Base-by-base conservation (phyloP, 2,888 invertebrate genomes). In the Amphipyra berbera region DNA sequence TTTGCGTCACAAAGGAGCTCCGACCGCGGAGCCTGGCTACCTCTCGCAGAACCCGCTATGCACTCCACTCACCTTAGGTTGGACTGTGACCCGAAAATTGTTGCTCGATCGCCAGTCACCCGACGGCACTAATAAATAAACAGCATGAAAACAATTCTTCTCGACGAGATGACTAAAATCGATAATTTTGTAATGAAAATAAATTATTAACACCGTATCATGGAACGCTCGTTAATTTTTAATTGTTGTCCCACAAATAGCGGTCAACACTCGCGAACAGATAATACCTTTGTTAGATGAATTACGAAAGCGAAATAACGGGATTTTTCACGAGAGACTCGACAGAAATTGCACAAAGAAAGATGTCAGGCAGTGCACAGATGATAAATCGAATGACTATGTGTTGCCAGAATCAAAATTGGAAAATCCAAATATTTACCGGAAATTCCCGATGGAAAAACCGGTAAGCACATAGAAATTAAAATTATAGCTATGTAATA, bases 261-360 rank as follows among this genome's bases (percentile, higher is more conserved):
- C 84, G 75, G 77, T 83, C 81, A 84, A 87, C 86, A 86, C 87
- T 88, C 87, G 82, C 84, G 85, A 90, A 88, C 86, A 88, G 85
- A 85, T 86, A 88, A 87, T 87, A 88, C 88, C 90, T 93, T 93
- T 91, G 90, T 92, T 90, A 90, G 71, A 90, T 85, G 88, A 90
- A 89, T 91, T 92, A 91, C 90, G 91, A 93, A 90, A 92, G 92
- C 86, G 83, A 90, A 91, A 87, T 94, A 94, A 94, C 93, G 94
- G 94, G 92, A 94, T 90, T 89, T 89, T 90, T 89, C 88, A 88
- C 86, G 89, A 89, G 84, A 89, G 87, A 89, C 87, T 88, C 84
- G 80, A 89, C 85, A 88, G 85, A 87, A 87, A 89, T 88, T 85
- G 88, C 88, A 91, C 90, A 90, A 91, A 90, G 88, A 91, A 93